phyloP scores from a whole-genome alignment of 2,888 invertebrate species.

The Nemurella pictetii region DNA sequence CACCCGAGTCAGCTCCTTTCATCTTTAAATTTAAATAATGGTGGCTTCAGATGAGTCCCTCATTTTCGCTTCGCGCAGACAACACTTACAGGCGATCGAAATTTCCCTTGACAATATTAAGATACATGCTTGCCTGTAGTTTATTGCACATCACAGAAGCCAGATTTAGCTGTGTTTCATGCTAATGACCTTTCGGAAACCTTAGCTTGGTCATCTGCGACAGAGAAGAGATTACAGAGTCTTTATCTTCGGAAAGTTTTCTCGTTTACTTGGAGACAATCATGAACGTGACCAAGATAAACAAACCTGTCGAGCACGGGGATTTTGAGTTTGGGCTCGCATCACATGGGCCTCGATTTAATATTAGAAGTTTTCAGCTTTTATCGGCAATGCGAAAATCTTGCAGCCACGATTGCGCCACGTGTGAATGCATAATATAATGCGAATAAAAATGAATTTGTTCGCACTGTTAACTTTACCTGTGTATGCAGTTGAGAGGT shows the following conservation, averaged over 20 bases:
- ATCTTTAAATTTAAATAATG: conserved; percentile 14
- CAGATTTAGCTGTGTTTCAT: conserved; percentile 20
- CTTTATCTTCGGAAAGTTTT: conserved; percentile 25
- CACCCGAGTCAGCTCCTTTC: not conserved
- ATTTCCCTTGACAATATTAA: not conserved
- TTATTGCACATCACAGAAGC: conserved; percentile 4
- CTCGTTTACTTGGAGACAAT: not conserved
- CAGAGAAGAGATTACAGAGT: not conserved
- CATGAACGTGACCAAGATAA: conserved; percentile 23
- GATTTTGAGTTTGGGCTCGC: not conserved
- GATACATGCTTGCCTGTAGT: not conserved
- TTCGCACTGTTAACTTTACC: not conserved
- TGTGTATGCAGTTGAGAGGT: not conserved
- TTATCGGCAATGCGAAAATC: not conserved
- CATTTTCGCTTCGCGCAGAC: not conserved
- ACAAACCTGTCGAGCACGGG: not conserved
- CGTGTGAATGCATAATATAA: no score
- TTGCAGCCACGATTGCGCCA: no score
- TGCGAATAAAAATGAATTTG: not conserved
- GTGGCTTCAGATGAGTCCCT: not conserved
- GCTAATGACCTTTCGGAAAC: conserved; percentile 2
- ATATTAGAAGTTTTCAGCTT: not conserved
- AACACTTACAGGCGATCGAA: not conserved
- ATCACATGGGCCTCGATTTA: not conserved
- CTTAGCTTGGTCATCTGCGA: conserved; percentile 9